Evolutionary conservation across 2,888 invertebrate species (phyloP), one percentile per base, ranked within the genome.

Genomic region (Habroteleia sp.): DNA sequence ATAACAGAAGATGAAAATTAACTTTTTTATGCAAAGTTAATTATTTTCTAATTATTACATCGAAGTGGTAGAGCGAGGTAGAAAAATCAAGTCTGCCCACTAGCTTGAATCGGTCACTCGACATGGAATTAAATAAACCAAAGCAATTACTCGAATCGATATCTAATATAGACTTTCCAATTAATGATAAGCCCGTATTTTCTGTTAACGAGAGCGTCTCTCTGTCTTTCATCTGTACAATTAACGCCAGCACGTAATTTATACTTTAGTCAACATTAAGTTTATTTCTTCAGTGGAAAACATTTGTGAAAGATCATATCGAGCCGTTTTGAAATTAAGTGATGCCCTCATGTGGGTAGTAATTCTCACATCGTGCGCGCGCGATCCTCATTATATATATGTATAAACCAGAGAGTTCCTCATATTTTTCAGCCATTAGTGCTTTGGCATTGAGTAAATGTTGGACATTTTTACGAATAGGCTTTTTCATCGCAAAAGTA

Each of bases 331-430:
- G 20, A 56, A 52, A 50, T 52, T 42, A 44, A 65, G 8, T 14
- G 27, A 16, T 54, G 46, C 66, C 66, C 66, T 66, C 54, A 66
- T 66, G 66, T 66, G 54, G 54, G 66, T 41, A 66, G 66, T 20
- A 35, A 54, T 66, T 66, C 54, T 54, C 54, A 56, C 66, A 54
- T 42, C 20, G n/a, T n/a, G n/a, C n/a, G n/a, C n/a, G n/a, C n/a
- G 20, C 44, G 50, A 66, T 46, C 54, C 42, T 54, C 50, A 20
- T 48, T 44, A 44, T n/a, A n/a, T n/a, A n/a, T n/a, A n/a, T n/a
- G n/a, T n/a, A n/a, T n/a, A n/a, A n/a, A n/a, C n/a, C n/a, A n/a
- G n/a, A n/a, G n/a, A n/a, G n/a, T n/a, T n/a, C n/a, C n/a, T n/a
- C n/a, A n/a, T n/a, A n/a, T n/a, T n/a, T n/a, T n/a, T n/a, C n/a